These are phyloP conservation scores for Helleia helle DNA, from an alignment of 2,888 invertebrate genomes.

Conservation along the genomic window DNA sequence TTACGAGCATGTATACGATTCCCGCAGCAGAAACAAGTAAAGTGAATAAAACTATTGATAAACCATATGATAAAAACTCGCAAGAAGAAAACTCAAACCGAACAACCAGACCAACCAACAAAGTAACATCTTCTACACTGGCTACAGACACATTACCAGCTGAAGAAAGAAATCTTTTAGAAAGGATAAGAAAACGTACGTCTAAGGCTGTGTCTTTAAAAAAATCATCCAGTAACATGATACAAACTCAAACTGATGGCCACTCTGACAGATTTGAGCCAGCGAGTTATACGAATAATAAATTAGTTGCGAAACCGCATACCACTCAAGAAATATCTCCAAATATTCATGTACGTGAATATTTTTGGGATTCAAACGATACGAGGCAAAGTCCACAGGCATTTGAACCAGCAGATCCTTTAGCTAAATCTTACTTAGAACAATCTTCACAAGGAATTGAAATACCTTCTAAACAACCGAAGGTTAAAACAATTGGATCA, in stretches of 20 bases:
- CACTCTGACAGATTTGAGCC: too few relatives aligned
- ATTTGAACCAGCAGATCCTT: not conserved
- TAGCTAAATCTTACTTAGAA: too few relatives aligned
- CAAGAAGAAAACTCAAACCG: not conserved
- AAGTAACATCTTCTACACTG: not conserved
- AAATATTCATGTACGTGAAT: not conserved
- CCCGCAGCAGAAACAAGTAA: not conserved
- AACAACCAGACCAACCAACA: not conserved
- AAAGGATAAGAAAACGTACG: not conserved
- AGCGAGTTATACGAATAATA: too few relatives aligned
- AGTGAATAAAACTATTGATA: not conserved
- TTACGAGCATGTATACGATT: constrained; percentile 1
- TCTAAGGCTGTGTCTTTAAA: too few relatives aligned
- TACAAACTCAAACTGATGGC: not conserved
- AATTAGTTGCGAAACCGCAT: not conserved
- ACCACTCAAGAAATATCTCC: not conserved
- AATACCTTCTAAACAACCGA: too few relatives aligned
- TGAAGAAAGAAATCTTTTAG: not conserved
- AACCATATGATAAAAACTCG: not conserved
- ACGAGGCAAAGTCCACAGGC: not conserved
- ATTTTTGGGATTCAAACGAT: not conserved
- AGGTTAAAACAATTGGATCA: too few relatives aligned
- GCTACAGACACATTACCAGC: not conserved
- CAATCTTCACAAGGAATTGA: too few relatives aligned
- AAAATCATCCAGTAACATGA: too few relatives aligned